Evolutionary conservation across 2,888 invertebrate species (phyloP).

Genomic region (Notodonta ziczac): DNA sequence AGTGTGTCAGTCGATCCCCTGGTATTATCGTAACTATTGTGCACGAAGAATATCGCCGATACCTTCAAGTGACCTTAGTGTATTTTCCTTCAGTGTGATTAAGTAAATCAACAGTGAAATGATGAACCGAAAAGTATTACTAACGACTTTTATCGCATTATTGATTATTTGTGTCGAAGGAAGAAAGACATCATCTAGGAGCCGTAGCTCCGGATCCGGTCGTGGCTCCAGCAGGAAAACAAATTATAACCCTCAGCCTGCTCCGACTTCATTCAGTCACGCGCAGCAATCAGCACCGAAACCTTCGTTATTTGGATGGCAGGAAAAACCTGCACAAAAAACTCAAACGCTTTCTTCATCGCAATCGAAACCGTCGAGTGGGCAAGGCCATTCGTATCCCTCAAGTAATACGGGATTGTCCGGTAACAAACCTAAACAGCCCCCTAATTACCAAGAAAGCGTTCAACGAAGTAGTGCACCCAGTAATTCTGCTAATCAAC

Average conservation of each 20-base stretch:
- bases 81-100: neutral
- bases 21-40: slow-evolving; percentile 29
- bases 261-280: slow-evolving; percentile 71
- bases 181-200: slow-evolving; percentile 66
- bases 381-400: slow-evolving; percentile 68
- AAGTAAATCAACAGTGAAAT: slow-evolving; percentile 25
- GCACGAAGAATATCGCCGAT: slow-evolving; percentile 11
- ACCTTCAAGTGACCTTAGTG: neutral
- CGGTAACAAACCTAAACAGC: slow-evolving; percentile 60
- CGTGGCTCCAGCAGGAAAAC: slow-evolving; percentile 64
- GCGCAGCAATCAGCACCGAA: slow-evolving; percentile 66
- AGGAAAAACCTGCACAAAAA: slow-evolving; percentile 65
- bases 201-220: slow-evolving; percentile 69
- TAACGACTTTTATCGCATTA: slow-evolving; percentile 48
- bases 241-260: slow-evolving; percentile 63
- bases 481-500: slow-evolving; percentile 50
- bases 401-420: slow-evolving; percentile 69
- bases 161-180: slow-evolving; percentile 54
- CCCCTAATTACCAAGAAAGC: slow-evolving; percentile 61
- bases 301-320: slow-evolving; percentile 73
- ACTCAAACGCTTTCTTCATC: slow-evolving; percentile 52
- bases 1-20: slow-evolving; percentile 52
- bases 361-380: slow-evolving; percentile 55
- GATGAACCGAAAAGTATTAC: slow-evolving; percentile 53
- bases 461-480: slow-evolving; percentile 64